Conservation (phyloP, 2,888 invertebrate species). For the Mesoligia furuncula region DNA sequence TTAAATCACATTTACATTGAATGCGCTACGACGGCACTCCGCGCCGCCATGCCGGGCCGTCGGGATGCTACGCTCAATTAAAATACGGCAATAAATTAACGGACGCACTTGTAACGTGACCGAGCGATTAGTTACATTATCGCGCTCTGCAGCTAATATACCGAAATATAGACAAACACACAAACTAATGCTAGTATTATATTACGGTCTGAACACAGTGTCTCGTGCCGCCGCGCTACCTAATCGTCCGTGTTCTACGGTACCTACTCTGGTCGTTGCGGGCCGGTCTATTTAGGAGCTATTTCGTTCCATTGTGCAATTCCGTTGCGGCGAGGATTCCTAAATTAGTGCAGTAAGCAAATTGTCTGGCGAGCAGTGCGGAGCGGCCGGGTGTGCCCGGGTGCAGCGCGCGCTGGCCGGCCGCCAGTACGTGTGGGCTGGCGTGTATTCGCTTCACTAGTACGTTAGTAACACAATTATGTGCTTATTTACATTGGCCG, state of each 20-base stretch:
- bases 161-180: slow-evolving; percentile 2
- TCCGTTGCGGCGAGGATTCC: slow-evolving; percentile 13
- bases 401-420: slow-evolving; percentile 16
- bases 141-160: slow-evolving; percentile 21
- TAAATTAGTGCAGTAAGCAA: slow-evolving; percentile 52
- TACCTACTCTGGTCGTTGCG: not conserved
- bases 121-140: slow-evolving; percentile 54
- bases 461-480: slow-evolving; percentile 33
- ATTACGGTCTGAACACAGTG: not conserved
- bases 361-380: slow-evolving; percentile 16
- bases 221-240: not conserved
- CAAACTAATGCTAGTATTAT: not conserved
- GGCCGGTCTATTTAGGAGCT: slow-evolving; percentile 21
- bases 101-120: slow-evolving; percentile 68
- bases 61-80: slow-evolving; percentile 83
- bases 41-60: slow-evolving; percentile 48
- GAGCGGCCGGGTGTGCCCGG: not conserved
- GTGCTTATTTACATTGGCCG: slow-evolving; percentile 45
- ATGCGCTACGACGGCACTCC: slow-evolving; percentile 76
- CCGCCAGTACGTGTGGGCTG: slow-evolving; percentile 28
- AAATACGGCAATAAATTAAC: slow-evolving; percentile 87
- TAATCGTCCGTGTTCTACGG: not conserved
- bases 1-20: slow-evolving; percentile 87
- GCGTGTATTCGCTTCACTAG: slow-evolving; percentile 16
- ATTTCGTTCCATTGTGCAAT: slow-evolving; percentile 36